Base-by-base conservation (phyloP, 1,140 invertebrate genomes). In the Platyscapa corneri region DNA sequence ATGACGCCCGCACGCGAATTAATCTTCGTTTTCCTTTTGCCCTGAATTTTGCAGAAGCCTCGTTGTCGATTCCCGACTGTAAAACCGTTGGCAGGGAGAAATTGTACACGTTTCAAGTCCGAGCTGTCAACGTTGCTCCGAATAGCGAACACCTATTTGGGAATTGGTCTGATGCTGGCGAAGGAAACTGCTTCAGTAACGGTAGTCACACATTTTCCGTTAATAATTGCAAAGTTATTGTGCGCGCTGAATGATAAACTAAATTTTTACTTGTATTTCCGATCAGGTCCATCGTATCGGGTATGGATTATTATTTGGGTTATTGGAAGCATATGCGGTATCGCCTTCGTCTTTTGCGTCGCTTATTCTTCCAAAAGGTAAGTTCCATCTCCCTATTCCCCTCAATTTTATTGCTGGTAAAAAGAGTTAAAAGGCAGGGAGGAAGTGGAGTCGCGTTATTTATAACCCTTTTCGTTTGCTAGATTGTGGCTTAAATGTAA, bases 401-500 rank as follows among this genome's bases (percentile, higher is more conserved):
- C 1, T 53, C 16, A 2, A 53, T 53, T 18, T 53, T 53, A 53
- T 14, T 53, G 8, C 8, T 30, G 14, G 39, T 39, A 3, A 14
- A 60, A 27, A 23, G n/a, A n/a, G n/a, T n/a, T n/a, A n/a, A n/a
- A n/a, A n/a, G n/a, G n/a, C n/a, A n/a, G n/a, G n/a, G n/a, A n/a
- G n/a, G n/a, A n/a, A n/a, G n/a, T n/a, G n/a, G n/a, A n/a, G n/a
- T n/a, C n/a, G n/a, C n/a, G 5, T 60, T 60, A 27, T 27, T 56
- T 56, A 56, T 56, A 56, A 56, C 18, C 8, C n/a, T n/a, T 23
- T 84, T 86, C 53, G 86, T 88, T 78, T 89, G 86, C n/a, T 85
- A 95, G 94, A 87, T 86, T 93, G 6, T 95, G 94, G 92, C 87
- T 89, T 0, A 93, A 92, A 65, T 94, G 92, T 75, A 93, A 92